Base-by-base conservation (phyloP, 2,797 vertebrate species). In the Anabacerthia variegaticeps region DNA sequence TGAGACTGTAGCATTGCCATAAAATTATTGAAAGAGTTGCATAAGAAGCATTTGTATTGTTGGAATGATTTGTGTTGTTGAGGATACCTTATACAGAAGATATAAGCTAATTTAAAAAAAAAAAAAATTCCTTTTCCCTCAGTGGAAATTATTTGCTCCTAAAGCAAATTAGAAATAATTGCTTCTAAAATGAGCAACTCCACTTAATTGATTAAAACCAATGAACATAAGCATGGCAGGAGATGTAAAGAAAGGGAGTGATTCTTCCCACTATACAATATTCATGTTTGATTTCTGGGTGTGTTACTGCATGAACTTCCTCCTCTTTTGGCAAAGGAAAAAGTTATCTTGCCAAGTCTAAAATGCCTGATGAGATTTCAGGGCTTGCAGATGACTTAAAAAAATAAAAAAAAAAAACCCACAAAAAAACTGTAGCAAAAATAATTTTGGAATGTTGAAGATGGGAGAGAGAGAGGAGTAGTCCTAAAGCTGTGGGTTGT, bases 261-360 rank as follows among this genome's bases (percentile, higher is more conserved):
- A 44, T 69, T 89, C 37, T 92, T 87, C 52, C 44, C 14, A 17
- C n/a, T 89, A 2, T 37, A 68, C 23, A 66, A 18, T 75, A 71
- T 67, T 76, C 30, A 14, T 28, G 23, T 89, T 78, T 88, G 59
- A 73, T 86, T 80, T 49, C 37, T 61, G 16, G 22, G 24, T 82
- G 15, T 84, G 68, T 59, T 63, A n/a, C 61, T 74, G 18, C 68
- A 52, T 85, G 61, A 78, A 43, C 61, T 90, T 89, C 62, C 62
- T 94, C 63, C 74, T 86, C 34, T 54, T 95, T 76, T 95, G 93
- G 89, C 81, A 96, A 89, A 91, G 32, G 28, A 58, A 84, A 85
- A 88, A 48, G 52, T 59, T 58, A 43, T 27, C 46, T 69, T 96
- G 93, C 82, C 93, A 91, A 91, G 76, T 81, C 49, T 87, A 37